Evolutionary conservation across 2,888 invertebrate species (phyloP), one percentile per base, ranked within the genome.

Genomic region (Orthosia cruda): DNA sequence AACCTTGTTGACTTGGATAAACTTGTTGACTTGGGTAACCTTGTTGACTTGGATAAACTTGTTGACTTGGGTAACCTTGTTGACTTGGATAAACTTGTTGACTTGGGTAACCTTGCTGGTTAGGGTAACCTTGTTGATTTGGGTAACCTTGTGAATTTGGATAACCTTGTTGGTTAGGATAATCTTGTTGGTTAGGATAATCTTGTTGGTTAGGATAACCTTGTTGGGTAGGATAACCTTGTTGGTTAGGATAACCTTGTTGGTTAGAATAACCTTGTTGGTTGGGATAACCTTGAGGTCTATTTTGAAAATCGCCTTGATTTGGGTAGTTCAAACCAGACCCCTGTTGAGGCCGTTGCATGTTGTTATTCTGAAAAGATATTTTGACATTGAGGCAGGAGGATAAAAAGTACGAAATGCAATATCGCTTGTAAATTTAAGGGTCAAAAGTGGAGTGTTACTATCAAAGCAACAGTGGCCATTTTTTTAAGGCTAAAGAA

Each of bases 311-410:
- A 61, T 80, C 59, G 1, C 45, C 71, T 78, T 76, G 76, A 66
- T 72, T 84, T 12, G 74, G 71, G 16, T 63, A 74, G 49, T 15
- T 49, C 40, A 71, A 61, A 63, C 55, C 55, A 52, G 26, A 49
- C 7, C 59, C 68, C 13, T 57, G 59, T 65, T 67, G 73, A 32
- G 73, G 77, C 3, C 16, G 40, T 66, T 62, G 84, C 20, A 62
- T 54, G 20, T 81, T 71, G 32, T 59, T 50, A 63, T 85, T 77
- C 85, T 85, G 69, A 20, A 65, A 84, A 55, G 5, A 40, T 40
- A 9, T 0, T 40, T 40, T 40, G 40, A 9, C 40, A 40, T 40
- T 40, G 9, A 40, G 40, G 40, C 40, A 1, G 1, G 9, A 40
- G 5, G 7, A 9, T 7, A n/a, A n/a, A n/a, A n/a, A n/a, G n/a